Conservation (phyloP, 2,888 invertebrate genomes). For the Leptogaster cylindrica region DNA sequence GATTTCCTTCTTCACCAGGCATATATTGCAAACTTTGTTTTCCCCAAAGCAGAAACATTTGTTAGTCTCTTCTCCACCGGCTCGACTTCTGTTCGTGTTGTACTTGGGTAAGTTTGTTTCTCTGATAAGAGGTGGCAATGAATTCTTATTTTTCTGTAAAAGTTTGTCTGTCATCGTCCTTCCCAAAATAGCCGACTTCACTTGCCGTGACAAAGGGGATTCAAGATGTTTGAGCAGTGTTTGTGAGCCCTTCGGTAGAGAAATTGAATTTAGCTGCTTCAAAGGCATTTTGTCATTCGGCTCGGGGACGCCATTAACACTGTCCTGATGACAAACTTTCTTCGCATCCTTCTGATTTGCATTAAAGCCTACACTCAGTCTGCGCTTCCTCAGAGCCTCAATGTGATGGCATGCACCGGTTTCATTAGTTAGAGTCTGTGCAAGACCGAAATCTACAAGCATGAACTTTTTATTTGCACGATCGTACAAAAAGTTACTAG, state of each 20-base stretch:
- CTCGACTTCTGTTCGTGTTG: slow-evolving; percentile 55
- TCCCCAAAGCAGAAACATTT: slow-evolving; percentile 74
- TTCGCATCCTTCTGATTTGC: background rate
- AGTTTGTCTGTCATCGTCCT: slow-evolving; percentile 49
- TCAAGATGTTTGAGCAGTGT: slow-evolving; percentile 29
- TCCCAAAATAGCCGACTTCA: slow-evolving; percentile 51
- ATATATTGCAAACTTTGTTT: slow-evolving; percentile 72
- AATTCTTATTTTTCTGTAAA: slow-evolving; percentile 37
- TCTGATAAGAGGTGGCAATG: background rate
- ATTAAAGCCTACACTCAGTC: background rate
- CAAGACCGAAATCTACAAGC: slow-evolving; percentile 88
- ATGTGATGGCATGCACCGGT: slow-evolving; percentile 22
- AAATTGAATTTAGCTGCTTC: slow-evolving; percentile 56
- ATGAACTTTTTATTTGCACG: slow-evolving; percentile 73
- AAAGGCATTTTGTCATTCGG: slow-evolving; percentile 57
- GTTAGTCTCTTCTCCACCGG: slow-evolving; percentile 45
- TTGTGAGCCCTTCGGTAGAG: slow-evolving; percentile 25
- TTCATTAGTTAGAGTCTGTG: slow-evolving; percentile 66
- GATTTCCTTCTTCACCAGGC: slow-evolving; percentile 69
- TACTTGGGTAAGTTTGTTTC: slow-evolving; percentile 50
- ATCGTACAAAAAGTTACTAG: slow-evolving; percentile 89
- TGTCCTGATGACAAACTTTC: slow-evolving; percentile 42
- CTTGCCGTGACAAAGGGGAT: slow-evolving; percentile 47
- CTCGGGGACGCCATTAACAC: background rate
- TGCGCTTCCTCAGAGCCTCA: slow-evolving; percentile 23